Percentiles rank a stretch among this genome's conserved stretches.
phyloP scores from a whole-genome alignment of 1,140 invertebrate genomes.

The Gerris buenoi region DNA sequence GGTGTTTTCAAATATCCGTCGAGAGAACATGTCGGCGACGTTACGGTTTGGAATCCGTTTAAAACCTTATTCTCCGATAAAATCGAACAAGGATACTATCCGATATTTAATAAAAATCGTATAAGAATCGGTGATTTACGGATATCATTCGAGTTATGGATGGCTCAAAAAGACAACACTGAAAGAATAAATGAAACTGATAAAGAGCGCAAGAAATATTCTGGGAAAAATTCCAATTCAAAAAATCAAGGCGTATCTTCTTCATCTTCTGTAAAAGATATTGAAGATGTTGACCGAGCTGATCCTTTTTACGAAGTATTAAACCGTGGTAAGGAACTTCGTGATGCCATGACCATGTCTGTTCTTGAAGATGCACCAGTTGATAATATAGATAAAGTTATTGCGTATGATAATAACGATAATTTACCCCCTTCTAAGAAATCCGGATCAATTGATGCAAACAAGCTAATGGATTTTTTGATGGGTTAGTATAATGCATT shows the following conservation, averaged over 20 bases:
- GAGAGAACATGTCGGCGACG: constrained; percentile 2
- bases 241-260: background rate
- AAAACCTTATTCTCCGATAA: background rate
- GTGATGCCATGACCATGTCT: constrained; percentile 11
- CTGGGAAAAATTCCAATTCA: background rate
- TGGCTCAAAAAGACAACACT: background rate
- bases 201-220: background rate
- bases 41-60: background rate
- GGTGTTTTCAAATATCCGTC: background rate
- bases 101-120: constrained; percentile 6
- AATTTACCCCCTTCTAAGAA: background rate
- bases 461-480: constrained; percentile 8
- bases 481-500: background rate
- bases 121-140: constrained; percentile 7
- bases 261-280: too few species aligned
- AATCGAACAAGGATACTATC: constrained; percentile 4
- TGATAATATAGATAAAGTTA: constrained; percentile 3
- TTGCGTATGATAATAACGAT: background rate
- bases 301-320: constrained; percentile 1
- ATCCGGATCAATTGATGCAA: background rate
- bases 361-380: constrained; percentile 7
- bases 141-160: constrained; percentile 4
- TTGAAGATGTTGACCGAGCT: too few species aligned
- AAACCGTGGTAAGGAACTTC: constrained; percentile 1
- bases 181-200: background rate